phyloP scores from a whole-genome alignment of 35 echinoderm and acorn worm genomes.

The Acanthaster planci region DNA sequence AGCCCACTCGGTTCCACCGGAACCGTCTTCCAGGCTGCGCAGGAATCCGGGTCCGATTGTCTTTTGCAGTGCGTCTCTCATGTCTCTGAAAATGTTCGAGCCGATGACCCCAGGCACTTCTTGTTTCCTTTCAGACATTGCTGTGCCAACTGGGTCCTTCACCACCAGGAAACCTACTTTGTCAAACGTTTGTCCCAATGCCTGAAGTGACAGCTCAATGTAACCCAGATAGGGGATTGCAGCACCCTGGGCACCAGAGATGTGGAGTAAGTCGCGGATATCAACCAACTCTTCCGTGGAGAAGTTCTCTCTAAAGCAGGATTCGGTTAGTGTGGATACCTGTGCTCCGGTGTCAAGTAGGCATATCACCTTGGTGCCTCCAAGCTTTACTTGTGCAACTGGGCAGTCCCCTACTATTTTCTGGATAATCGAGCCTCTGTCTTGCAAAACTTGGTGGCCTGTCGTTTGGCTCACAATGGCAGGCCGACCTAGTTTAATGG shows the following conservation, averaged over 20 bases:
- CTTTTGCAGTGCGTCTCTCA: background rate
- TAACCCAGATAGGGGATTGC: constrained; percentile 75
- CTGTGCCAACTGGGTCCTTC: constrained; percentile 38
- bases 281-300: constrained; percentile 25
- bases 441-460: background rate
- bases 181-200: constrained; percentile 37
- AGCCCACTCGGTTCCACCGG: constrained; percentile 24
- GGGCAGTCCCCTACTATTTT: constrained; percentile 65
- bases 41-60: background rate
- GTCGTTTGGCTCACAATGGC: constrained; percentile 53
- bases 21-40: background rate
- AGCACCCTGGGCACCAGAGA: constrained; percentile 56
- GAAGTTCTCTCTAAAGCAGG: constrained; percentile 65
- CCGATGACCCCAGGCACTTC: constrained; percentile 68
- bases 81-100: constrained; percentile 68
- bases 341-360: constrained; percentile 72
- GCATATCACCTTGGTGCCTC: constrained; percentile 37
- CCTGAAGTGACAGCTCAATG: constrained; percentile 47
- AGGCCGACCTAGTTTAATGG: constrained; percentile 59
- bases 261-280: constrained; percentile 9
- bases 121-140: constrained; percentile 43
- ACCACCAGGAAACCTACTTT: constrained; percentile 70
- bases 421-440: constrained; percentile 16
- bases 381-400: constrained; percentile 30
- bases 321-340: constrained; percentile 71